Evolutionary conservation across 35 echinoderm and acorn worm genomes (phyloP).

Genomic region (Eucidaris tribuloides): DNA sequence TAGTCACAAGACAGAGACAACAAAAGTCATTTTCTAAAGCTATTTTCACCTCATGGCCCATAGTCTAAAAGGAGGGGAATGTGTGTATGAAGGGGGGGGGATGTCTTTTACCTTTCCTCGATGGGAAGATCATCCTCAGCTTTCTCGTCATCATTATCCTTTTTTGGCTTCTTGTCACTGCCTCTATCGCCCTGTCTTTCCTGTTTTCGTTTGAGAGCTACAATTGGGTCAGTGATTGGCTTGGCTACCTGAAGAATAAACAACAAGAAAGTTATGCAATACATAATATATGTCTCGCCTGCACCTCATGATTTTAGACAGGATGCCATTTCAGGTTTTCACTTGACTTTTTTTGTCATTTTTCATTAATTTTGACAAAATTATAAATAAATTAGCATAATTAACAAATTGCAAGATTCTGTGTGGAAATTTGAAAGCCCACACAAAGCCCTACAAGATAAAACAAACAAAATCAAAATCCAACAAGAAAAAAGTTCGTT

Average conservation of each 20-base stretch:
- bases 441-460: too few species aligned
- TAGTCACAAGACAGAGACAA: conserved; percentile 38
- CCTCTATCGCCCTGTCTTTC: conserved; percentile 9
- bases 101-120: conserved; percentile 66
- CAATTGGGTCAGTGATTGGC: conserved; percentile 61
- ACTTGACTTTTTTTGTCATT: background rate
- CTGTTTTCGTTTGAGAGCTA: conserved; percentile 36
- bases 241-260: conserved; percentile 40
- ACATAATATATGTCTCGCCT: background rate
- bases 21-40: conserved; percentile 33
- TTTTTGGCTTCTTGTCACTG: conserved; percentile 13
- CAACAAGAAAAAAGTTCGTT: too few species aligned
- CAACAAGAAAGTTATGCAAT: background rate
- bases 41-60: conserved; percentile 19
- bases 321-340: background rate
- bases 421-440: background rate
- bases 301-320: background rate
- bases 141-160: background rate
- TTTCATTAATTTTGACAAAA: background rate
- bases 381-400: background rate
- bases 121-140: conserved; percentile 30
- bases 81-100: too few species aligned
- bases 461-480: too few species aligned
- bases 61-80: conserved; percentile 7
- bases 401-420: background rate